These are phyloP conservation scores for Leptinotarsa defecta DNA, from an alignment of 1,140 invertebrate genomes.

Conservation along the genomic window DNA sequence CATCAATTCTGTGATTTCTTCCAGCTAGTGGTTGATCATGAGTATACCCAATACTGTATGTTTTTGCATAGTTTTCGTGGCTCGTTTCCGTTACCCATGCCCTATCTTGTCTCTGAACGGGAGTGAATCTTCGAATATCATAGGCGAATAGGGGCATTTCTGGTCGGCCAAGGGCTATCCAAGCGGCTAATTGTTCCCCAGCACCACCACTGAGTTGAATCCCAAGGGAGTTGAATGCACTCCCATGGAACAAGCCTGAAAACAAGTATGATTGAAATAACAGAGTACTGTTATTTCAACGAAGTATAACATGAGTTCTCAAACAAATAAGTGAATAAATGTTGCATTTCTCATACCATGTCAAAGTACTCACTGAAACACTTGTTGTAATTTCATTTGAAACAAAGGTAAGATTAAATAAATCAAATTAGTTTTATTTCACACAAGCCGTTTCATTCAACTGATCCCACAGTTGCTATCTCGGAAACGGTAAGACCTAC, in stretches of 20 bases:
- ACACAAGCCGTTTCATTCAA: no score
- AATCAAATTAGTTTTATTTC: no score
- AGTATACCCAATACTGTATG: conserved; percentile 83
- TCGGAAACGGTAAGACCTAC: no score
- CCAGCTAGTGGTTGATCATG: conserved; percentile 85
- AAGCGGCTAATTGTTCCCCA: conserved; percentile 80
- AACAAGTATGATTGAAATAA: conserved; percentile 11
- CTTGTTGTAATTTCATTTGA: no score
- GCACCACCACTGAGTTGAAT: conserved; percentile 90
- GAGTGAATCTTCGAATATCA: conserved; percentile 79
- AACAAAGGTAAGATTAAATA: no score
- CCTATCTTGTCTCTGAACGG: conserved; percentile 68
- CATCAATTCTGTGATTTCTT: conserved; percentile 70
- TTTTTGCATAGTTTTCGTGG: conserved; percentile 86
- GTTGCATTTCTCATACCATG: no score
- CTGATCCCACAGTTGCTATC: no score
- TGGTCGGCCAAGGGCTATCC: conserved; percentile 81
- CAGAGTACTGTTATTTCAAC: no score
- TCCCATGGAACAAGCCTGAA: conserved; percentile 76
- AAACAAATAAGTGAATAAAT: no score
- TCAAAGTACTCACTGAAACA: no score
- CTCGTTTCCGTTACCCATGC: conserved; percentile 79
- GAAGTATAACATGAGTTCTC: no score
- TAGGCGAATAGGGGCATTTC: conserved; percentile 83
- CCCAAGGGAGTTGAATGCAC: conserved; percentile 86